Conservation (phyloP, 2,797 vertebrate genomes). For the Spinibarbus caldwelli region DNA sequence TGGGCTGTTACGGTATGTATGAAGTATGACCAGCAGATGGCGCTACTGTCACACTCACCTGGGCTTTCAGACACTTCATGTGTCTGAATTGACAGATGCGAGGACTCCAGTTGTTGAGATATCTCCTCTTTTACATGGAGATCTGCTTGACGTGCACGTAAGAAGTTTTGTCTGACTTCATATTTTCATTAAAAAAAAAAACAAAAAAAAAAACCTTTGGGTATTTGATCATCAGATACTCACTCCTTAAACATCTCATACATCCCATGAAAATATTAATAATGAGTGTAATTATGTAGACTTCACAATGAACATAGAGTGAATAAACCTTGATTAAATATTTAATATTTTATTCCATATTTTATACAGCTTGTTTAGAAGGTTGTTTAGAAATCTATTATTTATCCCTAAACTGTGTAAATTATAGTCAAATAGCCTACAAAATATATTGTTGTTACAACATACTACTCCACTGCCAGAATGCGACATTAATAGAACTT, state of each 20-base stretch:
- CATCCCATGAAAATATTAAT: not conserved
- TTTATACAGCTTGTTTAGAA: not conserved
- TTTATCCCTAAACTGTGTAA: not conserved
- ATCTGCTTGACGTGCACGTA: constrained; percentile 66
- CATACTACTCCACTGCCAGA: not conserved
- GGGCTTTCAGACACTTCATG: constrained; percentile 53
- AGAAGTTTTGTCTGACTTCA: constrained; percentile 64
- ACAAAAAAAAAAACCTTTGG: not conserved
- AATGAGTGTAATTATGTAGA: not conserved
- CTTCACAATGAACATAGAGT: not conserved
- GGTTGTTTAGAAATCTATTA: not conserved
- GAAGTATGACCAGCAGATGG: constrained; percentile 34
- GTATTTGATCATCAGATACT: not conserved
- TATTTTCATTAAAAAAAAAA: constrained; percentile 4
- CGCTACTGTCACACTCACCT: constrained; percentile 16
- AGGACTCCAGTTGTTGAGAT: constrained; percentile 71
- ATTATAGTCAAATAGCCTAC: not conserved
- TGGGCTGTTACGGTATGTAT: not conserved
- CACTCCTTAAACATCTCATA: not conserved
- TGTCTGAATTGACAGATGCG: constrained; percentile 65
- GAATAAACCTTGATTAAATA: not conserved
- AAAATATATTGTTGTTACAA: not conserved
- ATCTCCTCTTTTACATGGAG: constrained; percentile 69
- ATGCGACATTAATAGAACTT: not conserved
- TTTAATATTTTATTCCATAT: not conserved